A percentile compares a stretch with the other conserved stretches of the same genome.
Conservation (phyloP, 1,140 invertebrate genomes). For the Chironomus striatipennis region DNA sequence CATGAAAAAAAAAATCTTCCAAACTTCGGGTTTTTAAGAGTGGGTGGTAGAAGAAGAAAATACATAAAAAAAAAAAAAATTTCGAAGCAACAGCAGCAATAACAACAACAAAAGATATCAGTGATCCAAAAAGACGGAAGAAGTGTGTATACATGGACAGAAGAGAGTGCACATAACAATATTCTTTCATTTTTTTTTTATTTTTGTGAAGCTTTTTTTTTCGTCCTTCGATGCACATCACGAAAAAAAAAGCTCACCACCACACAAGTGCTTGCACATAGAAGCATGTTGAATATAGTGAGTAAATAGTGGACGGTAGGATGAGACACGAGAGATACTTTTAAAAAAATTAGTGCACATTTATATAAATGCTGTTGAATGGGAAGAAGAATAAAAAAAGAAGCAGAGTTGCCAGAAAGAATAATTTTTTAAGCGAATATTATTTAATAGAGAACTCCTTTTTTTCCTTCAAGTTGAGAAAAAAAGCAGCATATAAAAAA, state of each 20-base stretch:
- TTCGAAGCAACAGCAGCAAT: background rate
- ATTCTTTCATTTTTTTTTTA: background rate
- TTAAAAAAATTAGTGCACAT: background rate
- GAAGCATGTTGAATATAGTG: background rate
- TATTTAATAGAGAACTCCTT: slow-evolving; percentile 19
- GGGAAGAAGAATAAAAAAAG: background rate
- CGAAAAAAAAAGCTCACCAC: slow-evolving; percentile 10
- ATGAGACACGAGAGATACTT: background rate
- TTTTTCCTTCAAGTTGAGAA: background rate
- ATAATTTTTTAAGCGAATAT: background rate
- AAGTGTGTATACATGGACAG: background rate
- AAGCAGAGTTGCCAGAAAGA: background rate
- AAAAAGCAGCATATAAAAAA: slow-evolving; percentile 7
- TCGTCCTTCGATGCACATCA: slow-evolving; percentile 20
- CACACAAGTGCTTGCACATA: slow-evolving; percentile 1
- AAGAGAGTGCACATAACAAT: background rate
- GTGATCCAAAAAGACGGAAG: background rate
- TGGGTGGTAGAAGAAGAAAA: background rate
- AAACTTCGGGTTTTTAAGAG: background rate
- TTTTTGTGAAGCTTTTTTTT: slow-evolving; percentile 4
- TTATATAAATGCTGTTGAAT: background rate
- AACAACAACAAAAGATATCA: slow-evolving; percentile 1
- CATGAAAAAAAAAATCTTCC: background rate
- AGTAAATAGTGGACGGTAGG: slow-evolving; percentile 12
- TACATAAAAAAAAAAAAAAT: background rate